Evolutionary conservation across 2,888 invertebrate species (phyloP).

Genomic region (Xestia rhomboidea): DNA sequence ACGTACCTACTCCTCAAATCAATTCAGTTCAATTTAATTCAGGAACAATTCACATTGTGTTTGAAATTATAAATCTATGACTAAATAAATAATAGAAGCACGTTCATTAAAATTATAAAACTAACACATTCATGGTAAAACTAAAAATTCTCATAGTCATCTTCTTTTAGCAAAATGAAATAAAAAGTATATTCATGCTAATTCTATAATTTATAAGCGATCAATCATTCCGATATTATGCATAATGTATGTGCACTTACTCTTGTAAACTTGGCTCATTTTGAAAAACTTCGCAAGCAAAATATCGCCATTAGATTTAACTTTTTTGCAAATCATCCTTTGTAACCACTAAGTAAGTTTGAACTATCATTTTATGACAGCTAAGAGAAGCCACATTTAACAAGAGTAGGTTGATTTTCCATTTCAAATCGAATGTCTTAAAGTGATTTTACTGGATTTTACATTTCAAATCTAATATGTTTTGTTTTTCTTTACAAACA

Average conservation of each 20-base stretch:
- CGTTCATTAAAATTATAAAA: too few relatives aligned
- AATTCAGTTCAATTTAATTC: too few relatives aligned
- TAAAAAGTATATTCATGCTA: neutral
- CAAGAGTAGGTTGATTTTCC: slow-evolving; percentile 1
- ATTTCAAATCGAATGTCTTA: slow-evolving; percentile 23
- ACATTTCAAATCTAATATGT: slow-evolving; percentile 19
- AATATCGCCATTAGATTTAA: slow-evolving; percentile 30
- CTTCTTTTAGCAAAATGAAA: neutral
- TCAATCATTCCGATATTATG: slow-evolving; percentile 30
- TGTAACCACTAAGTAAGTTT: neutral
- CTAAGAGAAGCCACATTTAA: neutral
- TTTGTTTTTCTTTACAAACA: neutral
- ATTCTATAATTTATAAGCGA: slow-evolving; percentile 18
- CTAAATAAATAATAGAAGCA: too few relatives aligned
- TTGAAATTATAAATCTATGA: too few relatives aligned
- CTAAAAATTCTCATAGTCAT: neutral
- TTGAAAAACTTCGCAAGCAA: slow-evolving; percentile 16
- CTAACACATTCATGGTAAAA: neutral
- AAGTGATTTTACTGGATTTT: neutral
- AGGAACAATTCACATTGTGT: too few relatives aligned
- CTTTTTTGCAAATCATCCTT: slow-evolving; percentile 36
- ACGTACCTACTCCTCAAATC: too few relatives aligned
- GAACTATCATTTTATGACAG: slow-evolving; percentile 22
- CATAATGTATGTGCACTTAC: slow-evolving; percentile 26
- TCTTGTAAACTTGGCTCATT: slow-evolving; percentile 21